Percentiles rank a stretch among this genome's conserved stretches.
phyloP scores from a whole-genome alignment of 2,113 vertebrate genomes.

The Buteo buteo region DNA sequence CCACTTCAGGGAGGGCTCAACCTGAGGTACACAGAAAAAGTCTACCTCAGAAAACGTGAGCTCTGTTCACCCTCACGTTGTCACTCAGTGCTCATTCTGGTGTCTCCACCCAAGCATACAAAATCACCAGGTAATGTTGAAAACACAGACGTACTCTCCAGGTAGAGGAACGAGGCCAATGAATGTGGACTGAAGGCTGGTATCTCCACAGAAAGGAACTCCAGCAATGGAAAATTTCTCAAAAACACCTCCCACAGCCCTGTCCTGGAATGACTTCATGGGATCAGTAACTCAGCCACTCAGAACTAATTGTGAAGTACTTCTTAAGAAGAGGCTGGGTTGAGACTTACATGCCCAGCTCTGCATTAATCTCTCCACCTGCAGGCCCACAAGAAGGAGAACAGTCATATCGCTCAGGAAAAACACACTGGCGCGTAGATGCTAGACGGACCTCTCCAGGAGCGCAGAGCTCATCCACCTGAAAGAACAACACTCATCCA shows the following conservation, averaged over 20 bases:
- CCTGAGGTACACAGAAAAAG: background rate
- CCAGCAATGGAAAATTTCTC: background rate
- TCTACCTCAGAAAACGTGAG: background rate
- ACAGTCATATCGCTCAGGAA: slow-evolving; percentile 75
- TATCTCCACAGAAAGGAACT: background rate
- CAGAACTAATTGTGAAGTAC: background rate
- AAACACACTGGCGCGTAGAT: slow-evolving; percentile 76
- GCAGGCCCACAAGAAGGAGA: slow-evolving; percentile 72
- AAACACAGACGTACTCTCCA: background rate
- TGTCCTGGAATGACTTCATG: background rate
- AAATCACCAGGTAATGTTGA: background rate
- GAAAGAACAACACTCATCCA: background rate
- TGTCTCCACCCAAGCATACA: background rate
- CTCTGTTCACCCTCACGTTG: background rate
- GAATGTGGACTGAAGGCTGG: background rate
- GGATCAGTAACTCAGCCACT: background rate
- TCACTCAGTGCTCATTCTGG: background rate
- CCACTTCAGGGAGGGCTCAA: background rate
- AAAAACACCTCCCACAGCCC: background rate
- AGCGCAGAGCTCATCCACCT: slow-evolving; percentile 82
- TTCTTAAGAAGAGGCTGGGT: background rate
- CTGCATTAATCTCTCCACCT: slow-evolving; percentile 77
- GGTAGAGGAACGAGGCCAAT: background rate
- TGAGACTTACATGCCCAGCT: slow-evolving; percentile 86
- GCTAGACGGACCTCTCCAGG: slow-evolving; percentile 80